These are phyloP conservation scores for Kradibia gibbosae DNA, from an alignment of 1,140 invertebrate genomes.

Conservation along the genomic window DNA sequence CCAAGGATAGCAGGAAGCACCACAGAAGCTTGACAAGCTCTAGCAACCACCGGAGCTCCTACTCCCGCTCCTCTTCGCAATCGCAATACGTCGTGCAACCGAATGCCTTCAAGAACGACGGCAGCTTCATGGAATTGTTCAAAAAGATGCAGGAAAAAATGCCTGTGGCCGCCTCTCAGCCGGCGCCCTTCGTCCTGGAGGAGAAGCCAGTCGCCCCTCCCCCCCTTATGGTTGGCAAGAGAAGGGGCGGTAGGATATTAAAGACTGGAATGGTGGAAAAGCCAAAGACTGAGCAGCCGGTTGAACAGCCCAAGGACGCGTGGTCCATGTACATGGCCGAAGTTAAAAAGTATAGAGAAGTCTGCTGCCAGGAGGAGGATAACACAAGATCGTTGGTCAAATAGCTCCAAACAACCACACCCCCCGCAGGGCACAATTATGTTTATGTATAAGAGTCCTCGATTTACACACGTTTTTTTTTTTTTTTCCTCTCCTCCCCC, in stretches of 20 bases:
- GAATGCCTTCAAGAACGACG: conserved; percentile 87
- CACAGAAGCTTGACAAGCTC: conserved; percentile 57
- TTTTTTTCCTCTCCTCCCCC: background rate
- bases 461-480: conserved; percentile 8
- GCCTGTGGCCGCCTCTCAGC: conserved; percentile 63
- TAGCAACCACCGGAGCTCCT: conserved; percentile 36
- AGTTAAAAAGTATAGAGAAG: conserved; percentile 92
- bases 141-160: conserved; percentile 86
- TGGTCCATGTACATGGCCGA: conserved; percentile 94
- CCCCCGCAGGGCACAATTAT: conserved; percentile 15
- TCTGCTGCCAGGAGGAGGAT: conserved; percentile 92
- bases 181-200: conserved; percentile 66
- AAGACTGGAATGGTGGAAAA: conserved; percentile 94
- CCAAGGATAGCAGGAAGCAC: conserved; percentile 56
- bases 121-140: conserved; percentile 91
- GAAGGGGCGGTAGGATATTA: conserved; percentile 87
- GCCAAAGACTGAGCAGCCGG: conserved; percentile 78
- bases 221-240: conserved; percentile 84
- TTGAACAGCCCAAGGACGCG: conserved; percentile 85
- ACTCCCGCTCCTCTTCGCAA: conserved; percentile 32
- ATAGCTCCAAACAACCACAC: conserved; percentile 74
- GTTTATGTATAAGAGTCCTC: conserved; percentile 14
- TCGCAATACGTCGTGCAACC: conserved; percentile 63
- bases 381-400: conserved; percentile 93
- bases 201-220: conserved; percentile 72